A percentile compares a stretch with the other conserved stretches of the same genome.
phyloP scores from a whole-genome alignment of 1,140 invertebrate species.

The Caenorhabditis remanei region DNA sequence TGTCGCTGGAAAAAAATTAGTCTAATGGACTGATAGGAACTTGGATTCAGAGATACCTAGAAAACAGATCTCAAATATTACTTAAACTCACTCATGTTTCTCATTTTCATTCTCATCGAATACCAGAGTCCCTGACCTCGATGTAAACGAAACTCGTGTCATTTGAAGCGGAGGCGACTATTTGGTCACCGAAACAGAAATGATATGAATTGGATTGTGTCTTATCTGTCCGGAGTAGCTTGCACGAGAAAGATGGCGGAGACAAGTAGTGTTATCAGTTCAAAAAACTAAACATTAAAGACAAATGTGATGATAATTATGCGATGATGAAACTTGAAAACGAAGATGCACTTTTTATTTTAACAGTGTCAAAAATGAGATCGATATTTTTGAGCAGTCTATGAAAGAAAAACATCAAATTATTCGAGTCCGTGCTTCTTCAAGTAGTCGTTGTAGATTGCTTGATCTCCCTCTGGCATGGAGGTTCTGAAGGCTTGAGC shows the following conservation, averaged over 20 bases:
- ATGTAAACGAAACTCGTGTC: not conserved
- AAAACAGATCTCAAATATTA: too few species aligned
- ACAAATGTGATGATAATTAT: not conserved
- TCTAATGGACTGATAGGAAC: too few species aligned
- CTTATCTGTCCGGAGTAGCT: not conserved
- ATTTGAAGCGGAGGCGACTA: not conserved
- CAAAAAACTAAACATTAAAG: not conserved
- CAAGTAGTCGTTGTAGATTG: not conserved
- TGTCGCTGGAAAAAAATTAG: too few species aligned
- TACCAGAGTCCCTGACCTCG: not conserved
- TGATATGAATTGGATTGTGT: not conserved
- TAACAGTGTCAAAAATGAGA: too few species aligned
- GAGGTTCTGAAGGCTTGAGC: not conserved
- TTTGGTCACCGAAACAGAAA: not conserved
- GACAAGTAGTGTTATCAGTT: not conserved
- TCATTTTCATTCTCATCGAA: conserved; percentile 24
- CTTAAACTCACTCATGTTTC: conserved; percentile 36
- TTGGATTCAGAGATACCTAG: not conserved
- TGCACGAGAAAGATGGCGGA: not conserved
- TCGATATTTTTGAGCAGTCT: too few species aligned
- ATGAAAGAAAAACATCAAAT: not conserved
- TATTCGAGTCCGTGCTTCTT: conserved; percentile 13
- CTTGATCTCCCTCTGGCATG: not conserved
- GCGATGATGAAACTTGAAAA: not conserved
- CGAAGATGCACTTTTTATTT: too few species aligned